Evolutionary conservation across 2,888 invertebrate species (phyloP).

Genomic region (Encarsia formosa): DNA sequence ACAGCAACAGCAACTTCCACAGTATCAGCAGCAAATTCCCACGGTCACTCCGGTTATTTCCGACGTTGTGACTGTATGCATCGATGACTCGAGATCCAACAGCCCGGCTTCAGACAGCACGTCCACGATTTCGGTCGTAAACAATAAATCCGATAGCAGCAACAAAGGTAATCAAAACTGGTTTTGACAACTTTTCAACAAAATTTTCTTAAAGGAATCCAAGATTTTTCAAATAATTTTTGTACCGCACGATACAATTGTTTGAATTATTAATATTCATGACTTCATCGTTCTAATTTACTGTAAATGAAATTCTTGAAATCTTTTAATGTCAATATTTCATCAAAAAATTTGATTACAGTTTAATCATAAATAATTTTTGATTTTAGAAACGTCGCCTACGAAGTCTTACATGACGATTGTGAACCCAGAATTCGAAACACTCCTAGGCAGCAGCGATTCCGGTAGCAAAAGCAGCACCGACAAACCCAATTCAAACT

Average conservation of each 20-base stretch:
- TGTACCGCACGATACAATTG: too few species aligned
- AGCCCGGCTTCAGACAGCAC: conserved; percentile 9
- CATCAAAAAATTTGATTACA: background rate
- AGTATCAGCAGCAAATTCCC: background rate
- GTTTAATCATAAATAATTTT: conserved; percentile 5
- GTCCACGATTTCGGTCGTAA: background rate
- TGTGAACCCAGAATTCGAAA: conserved; percentile 25
- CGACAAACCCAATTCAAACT: background rate
- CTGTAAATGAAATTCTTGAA: too few species aligned
- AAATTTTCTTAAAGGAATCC: too few species aligned
- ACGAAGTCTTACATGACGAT: conserved; percentile 25
- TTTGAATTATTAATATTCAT: too few species aligned
- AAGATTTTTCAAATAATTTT: too few species aligned
- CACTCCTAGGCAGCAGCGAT: conserved; percentile 7
- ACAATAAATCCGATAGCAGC: too few species aligned
- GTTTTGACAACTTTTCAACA: too few species aligned
- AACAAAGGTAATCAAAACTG: too few species aligned
- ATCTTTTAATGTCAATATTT: too few species aligned
- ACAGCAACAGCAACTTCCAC: background rate
- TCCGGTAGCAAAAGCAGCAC: background rate
- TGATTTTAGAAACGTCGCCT: background rate
- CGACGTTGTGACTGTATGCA: conserved; percentile 16
- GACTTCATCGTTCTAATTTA: too few species aligned
- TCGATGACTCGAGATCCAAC: conserved; percentile 24
- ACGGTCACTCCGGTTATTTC: background rate